These are phyloP conservation scores for Ranitomeya variabilis DNA, from an alignment of 2,113 vertebrate genomes.

Conservation along the genomic window DNA sequence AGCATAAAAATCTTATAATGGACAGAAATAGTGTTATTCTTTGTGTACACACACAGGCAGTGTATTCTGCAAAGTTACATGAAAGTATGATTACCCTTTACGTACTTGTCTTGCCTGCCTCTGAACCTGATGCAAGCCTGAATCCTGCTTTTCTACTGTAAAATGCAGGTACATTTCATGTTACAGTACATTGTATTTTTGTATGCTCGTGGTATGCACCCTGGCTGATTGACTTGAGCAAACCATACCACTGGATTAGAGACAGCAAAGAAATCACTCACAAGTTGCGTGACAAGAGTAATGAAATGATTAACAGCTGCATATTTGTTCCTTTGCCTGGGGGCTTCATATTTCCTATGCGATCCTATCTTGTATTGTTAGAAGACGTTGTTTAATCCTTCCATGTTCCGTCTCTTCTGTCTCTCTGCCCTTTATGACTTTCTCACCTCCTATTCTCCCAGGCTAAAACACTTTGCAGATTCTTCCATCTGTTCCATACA, in stretches of 20 bases:
- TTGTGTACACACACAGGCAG: too few species aligned
- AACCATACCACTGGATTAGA: constrained; percentile 39
- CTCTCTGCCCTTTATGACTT: constrained; percentile 47
- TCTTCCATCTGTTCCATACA: constrained; percentile 11
- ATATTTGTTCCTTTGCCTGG: constrained; percentile 52
- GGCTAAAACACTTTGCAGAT: constrained; percentile 36
- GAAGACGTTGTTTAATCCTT: constrained; percentile 52
- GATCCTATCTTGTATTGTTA: constrained; percentile 54
- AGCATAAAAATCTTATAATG: too few species aligned
- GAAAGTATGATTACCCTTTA: too few species aligned
- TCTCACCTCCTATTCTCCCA: constrained; percentile 50
- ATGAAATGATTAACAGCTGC: constrained; percentile 58
- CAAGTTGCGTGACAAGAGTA: constrained; percentile 56
- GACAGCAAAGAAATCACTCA: constrained; percentile 53
- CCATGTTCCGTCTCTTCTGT: constrained; percentile 46
- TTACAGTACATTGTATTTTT: constrained; percentile 5
- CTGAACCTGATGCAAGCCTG: neutral
- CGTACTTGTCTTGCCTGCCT: neutral
- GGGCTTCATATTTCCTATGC: constrained; percentile 56
- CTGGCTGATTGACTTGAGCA: constrained; percentile 52
- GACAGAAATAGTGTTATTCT: too few species aligned
- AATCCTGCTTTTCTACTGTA: neutral
- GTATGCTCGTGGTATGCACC: neutral
- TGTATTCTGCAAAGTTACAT: too few species aligned
- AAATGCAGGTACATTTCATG: neutral